A percentile compares a stretch with the other conserved stretches of the same genome.
Conservation (phyloP, 2,888 invertebrate genomes). For the Lordiphosa andalusiaca region DNA sequence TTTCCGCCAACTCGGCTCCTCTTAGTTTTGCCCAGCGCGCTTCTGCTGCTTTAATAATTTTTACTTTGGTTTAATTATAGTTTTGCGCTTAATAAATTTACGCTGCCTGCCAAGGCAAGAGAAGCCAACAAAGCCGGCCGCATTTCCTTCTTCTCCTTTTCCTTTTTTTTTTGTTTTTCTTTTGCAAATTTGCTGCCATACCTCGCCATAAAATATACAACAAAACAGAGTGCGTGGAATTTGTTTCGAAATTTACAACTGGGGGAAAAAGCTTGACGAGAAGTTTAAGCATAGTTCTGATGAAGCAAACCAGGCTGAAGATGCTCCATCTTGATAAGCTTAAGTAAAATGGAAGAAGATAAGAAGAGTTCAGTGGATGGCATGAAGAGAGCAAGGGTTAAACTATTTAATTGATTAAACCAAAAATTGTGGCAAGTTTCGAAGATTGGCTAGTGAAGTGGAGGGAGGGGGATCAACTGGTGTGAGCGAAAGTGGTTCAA, state of each 20-base stretch:
- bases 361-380: not conserved
- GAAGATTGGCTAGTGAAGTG: no score
- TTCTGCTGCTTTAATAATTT: slow-evolving; percentile 66
- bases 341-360: no score
- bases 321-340: no score
- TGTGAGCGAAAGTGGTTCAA: no score
- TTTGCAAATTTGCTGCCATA: slow-evolving; percentile 25
- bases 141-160: slow-evolving; percentile 7
- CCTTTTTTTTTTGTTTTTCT: not conserved
- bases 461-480: no score
- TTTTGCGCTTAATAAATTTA: slow-evolving; percentile 75
- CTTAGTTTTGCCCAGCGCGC: slow-evolving; percentile 21
- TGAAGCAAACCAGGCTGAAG: no score
- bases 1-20: slow-evolving; percentile 3
- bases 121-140: not conserved
- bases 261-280: slow-evolving; percentile 2
- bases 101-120: slow-evolving; percentile 45
- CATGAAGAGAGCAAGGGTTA: not conserved
- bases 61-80: slow-evolving; percentile 74
- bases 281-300: no score
- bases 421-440: no score
- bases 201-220: slow-evolving; percentile 8
- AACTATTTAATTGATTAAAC: not conserved
- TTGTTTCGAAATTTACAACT: slow-evolving; percentile 49
- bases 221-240: slow-evolving; percentile 41